A percentile compares a stretch with the other conserved stretches of the same genome.
These are phyloP conservation scores for Panulirus ornatus DNA, from an alignment of 1,140 invertebrate genomes.

Conservation along the genomic window DNA sequence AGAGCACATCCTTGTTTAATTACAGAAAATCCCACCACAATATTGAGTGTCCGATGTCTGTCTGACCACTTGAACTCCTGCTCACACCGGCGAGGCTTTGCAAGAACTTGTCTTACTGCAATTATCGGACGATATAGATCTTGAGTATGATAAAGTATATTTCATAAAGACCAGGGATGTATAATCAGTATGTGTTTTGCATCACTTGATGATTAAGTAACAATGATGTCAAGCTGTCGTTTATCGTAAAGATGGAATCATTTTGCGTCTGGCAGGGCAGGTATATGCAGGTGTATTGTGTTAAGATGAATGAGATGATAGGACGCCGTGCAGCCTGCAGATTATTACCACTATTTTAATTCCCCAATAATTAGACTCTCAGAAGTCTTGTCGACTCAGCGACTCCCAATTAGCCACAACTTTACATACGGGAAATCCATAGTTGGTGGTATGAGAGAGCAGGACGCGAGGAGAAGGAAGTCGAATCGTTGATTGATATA, in stretches of 20 bases:
- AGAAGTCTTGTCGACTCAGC: too few species aligned
- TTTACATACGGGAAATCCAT: too few species aligned
- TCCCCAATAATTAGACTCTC: too few species aligned
- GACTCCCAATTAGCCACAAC: too few species aligned
- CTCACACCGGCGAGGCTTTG: background rate
- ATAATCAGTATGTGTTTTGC: background rate
- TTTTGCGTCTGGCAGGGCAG: slow-evolving; percentile 49
- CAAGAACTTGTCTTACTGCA: slow-evolving; percentile 40
- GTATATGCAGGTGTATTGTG: slow-evolving; percentile 56
- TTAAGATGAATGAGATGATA: slow-evolving; percentile 15
- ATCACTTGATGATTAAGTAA: background rate
- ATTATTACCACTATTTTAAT: background rate
- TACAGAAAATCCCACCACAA: background rate
- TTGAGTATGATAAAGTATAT: background rate
- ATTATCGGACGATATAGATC: background rate
- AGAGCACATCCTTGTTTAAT: background rate
- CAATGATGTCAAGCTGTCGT: background rate
- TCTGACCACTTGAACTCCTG: slow-evolving; percentile 16
- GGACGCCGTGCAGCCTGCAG: background rate
- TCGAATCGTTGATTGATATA: too few species aligned
- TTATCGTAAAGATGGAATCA: background rate
- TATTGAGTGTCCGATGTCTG: slow-evolving; percentile 26
- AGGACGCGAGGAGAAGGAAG: too few species aligned
- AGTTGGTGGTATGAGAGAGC: background rate
- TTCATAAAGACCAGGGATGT: background rate